phyloP scores from a whole-genome alignment of 1,140 invertebrate species.

The Hirudo medicinalis region DNA sequence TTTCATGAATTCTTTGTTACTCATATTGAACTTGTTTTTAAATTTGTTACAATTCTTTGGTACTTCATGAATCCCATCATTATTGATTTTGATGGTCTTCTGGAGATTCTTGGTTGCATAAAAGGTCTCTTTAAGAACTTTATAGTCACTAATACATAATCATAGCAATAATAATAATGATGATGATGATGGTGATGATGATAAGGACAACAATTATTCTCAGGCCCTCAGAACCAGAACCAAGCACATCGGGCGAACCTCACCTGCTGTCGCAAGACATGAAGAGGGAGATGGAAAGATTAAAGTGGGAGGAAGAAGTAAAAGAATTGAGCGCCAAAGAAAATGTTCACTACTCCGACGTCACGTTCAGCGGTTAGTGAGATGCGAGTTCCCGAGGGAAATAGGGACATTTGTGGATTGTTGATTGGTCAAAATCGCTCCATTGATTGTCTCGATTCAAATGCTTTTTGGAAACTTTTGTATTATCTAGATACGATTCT shows the following conservation, averaged over 20 bases:
- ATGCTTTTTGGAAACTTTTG: background rate
- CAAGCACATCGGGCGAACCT: background rate
- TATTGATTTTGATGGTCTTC: too few species aligned
- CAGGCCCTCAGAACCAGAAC: too few species aligned
- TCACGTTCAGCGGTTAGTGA: conserved; percentile 61
- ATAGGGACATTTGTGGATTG: background rate
- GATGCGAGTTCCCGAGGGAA: background rate
- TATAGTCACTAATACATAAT: too few species aligned
- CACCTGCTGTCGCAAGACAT: conserved; percentile 37
- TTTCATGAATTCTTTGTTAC: too few species aligned
- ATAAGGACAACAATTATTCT: too few species aligned
- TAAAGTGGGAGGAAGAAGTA: conserved; percentile 55
- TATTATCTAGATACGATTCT: background rate
- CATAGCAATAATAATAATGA: too few species aligned
- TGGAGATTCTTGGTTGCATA: too few species aligned
- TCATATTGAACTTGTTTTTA: too few species aligned
- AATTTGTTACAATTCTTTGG: background rate
- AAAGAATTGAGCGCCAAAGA: conserved; percentile 27
- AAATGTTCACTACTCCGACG: conserved; percentile 69
- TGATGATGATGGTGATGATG: too few species aligned
- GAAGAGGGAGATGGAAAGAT: conserved; percentile 34
- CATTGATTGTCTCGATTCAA: background rate
- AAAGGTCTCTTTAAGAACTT: too few species aligned
- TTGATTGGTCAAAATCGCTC: background rate
- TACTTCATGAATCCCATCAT: too few species aligned